Evolutionary conservation across 2,888 invertebrate species (phyloP), one percentile per base, ranked within the genome.

Genomic region (Ditula angustiorana): DNA sequence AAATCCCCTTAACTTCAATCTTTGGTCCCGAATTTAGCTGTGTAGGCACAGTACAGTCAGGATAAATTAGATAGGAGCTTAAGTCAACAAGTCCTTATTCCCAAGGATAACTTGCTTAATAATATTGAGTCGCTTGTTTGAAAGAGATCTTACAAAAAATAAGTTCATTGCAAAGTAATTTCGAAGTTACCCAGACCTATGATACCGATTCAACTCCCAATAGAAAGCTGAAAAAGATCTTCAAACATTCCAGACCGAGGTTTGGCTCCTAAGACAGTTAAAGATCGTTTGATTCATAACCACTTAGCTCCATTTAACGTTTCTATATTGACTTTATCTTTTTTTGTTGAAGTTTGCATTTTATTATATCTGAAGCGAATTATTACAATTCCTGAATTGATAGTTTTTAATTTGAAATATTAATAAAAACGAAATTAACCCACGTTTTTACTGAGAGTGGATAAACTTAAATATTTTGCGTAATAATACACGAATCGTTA

Each of bases 261-360:
- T 73, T 77, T 68, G 66, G 69, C 70, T 71, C 62, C 61, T 60
- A 70, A 74, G 76, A 74, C 69, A 75, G 73, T 78, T 76, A 66
- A 72, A 74, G 71, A 70, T 75, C 70, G 61, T 73, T 76, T 70
- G 61, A 66, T 66, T 66, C 61, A 61, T 57, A 66, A 47, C 46
- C 50, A 50, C 49, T 61, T 63, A 37, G 44, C 50, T 69, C 13
- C 68, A 55, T 59, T 53, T 59, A 65, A 55, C 53, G 60, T 66
- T n/a, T n/a, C n/a, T 66, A 69, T 67, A 69, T 69, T 67, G 69
- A 47, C 60, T 63, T 60, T 1, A 59, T 52, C 58, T 55, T 60
- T 49, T 62, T 68, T 68, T 63, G 47, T 68, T 59, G 56, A 58
- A 68, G 62, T 67, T 35, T 21, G 1, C 23, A n/a, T 35, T 19